Base-by-base conservation (phyloP, 2,113 vertebrate genomes). In the Sylvietta virens region DNA sequence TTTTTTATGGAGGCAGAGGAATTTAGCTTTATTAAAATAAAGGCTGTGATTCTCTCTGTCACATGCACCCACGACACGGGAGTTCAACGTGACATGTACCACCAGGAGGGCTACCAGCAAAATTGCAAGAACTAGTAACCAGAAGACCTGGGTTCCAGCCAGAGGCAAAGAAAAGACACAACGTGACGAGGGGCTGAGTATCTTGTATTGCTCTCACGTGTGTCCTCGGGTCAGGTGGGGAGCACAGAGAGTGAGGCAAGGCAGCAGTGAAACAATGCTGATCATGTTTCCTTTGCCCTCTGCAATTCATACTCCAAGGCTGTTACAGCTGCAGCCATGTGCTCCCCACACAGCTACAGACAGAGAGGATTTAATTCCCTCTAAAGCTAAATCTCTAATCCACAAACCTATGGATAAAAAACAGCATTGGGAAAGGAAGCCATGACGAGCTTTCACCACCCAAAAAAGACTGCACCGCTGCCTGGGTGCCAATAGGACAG, bases 121-220 rank as follows among this genome's bases (percentile, higher is more conserved):
- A 95, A 96, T 9, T 73, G 45, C 87, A 91, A 70, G 67, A 93
- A 20, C 79, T 40, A 39, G 84, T 40, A 60, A 91, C 15, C 18
- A 62, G 15, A 70, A 70, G 64, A 72, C 23, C 81, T 2, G 15
- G 27, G 70, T 80, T 88, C 66, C 90, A 81, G 58, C 81, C 67
- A 94, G 78, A 90, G 85, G 88, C 90, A 80, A 57, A 40, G 78
- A 53, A 30, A 78, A 87, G 77, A 56, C 69, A 86, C 14, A 53
- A 27, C 3, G 3, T 44, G 54, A 88, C 0, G 35, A 84, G 66
- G 48, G 64, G 39, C 67, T 62, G 81, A 58, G 65, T 39, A 86
- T 91, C 87, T 73, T 27, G 76, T 19, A 94, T 93, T 90, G 90
- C 86, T 92, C 67, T 96, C 95, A 96, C 66, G 30, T 92, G 81